Conservation (phyloP, 2,888 invertebrate genomes). For the Eremobia ochroleuca region DNA sequence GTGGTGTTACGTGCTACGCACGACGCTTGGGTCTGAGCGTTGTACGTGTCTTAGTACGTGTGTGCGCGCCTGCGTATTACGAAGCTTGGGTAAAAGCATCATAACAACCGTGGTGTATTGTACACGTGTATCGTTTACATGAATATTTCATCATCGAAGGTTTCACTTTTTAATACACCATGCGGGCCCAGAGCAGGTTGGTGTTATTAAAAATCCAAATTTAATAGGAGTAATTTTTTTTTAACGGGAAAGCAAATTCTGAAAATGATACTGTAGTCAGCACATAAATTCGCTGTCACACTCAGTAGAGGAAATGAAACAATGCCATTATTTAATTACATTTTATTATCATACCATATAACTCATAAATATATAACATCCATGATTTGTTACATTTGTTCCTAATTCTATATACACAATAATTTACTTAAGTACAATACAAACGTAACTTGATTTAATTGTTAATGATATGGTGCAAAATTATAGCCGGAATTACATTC, state of each 20-base stretch:
- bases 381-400: slow-evolving; percentile 68
- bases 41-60: too few relatives aligned
- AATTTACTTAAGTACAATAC: slow-evolving; percentile 84
- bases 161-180: too few relatives aligned
- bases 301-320: slow-evolving; percentile 23
- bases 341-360: slow-evolving; percentile 70
- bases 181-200: too few relatives aligned
- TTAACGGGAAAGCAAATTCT: background rate
- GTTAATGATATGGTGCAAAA: slow-evolving; percentile 70
- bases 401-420: slow-evolving; percentile 81
- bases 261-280: background rate
- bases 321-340: slow-evolving; percentile 50
- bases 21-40: too few relatives aligned
- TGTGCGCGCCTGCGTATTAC: too few relatives aligned
- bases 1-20: too few relatives aligned
- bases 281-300: background rate
- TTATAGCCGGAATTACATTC: slow-evolving; percentile 57
- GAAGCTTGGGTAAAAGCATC: too few relatives aligned
- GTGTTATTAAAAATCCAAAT: background rate
- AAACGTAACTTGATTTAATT: slow-evolving; percentile 68
- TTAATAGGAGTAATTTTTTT: background rate
- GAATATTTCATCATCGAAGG: too few relatives aligned
- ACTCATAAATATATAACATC: slow-evolving; percentile 72
- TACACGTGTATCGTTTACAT: too few relatives aligned
- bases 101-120: too few relatives aligned